Base-by-base conservation (phyloP, 2,113 vertebrate genomes). In the Lates calcarifer region DNA sequence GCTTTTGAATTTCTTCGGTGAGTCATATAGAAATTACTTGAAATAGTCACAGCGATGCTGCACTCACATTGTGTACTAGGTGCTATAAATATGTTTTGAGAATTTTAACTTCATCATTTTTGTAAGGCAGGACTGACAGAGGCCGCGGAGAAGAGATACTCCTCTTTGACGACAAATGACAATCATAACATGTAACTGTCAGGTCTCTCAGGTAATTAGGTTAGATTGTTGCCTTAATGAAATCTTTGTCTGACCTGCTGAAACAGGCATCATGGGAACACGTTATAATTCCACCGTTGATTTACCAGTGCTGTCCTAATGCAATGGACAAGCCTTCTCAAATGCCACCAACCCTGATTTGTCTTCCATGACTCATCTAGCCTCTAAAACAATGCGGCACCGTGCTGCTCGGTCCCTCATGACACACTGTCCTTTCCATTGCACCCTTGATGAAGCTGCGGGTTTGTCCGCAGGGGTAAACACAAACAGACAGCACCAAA, bases 301-400 rank as follows among this genome's bases (percentile, higher is more conserved):
- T 90, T 82, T 76, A 74, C 53, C 67, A 60, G 65, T 26, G 68
- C 55, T 31, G 39, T 65, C 69, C 68, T 85, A 77, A 85, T 41
- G 79, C 85, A 63, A 87, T 67, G 82, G 65, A 85, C 47, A 22
- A 79, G 83, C 66, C 85, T 73, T 89, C 77, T 82, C 63, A 80
- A 91, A 91, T 86, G 77, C 86, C 89, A 90, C 86, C 85, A 82
- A 49, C 74, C 78, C 81, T 49, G 51, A 86, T 91, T 87, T 72
- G 73, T 89, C 83, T 74, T 73, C 78, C 26, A 37, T 93, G 92
- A 94, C 82, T 93, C 93, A 94, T 89, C 88, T 84, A 81, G 82
- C 66, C 82, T 90, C 80, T 84, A n/a, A 90, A 90, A 90, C 91
- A 89, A 90, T 91, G 91, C 90, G 69, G 82, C 89, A 84, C 75